These are phyloP conservation scores for Lacanobia wlatinum DNA, from an alignment of 2,888 invertebrate genomes.

Conservation along the genomic window DNA sequence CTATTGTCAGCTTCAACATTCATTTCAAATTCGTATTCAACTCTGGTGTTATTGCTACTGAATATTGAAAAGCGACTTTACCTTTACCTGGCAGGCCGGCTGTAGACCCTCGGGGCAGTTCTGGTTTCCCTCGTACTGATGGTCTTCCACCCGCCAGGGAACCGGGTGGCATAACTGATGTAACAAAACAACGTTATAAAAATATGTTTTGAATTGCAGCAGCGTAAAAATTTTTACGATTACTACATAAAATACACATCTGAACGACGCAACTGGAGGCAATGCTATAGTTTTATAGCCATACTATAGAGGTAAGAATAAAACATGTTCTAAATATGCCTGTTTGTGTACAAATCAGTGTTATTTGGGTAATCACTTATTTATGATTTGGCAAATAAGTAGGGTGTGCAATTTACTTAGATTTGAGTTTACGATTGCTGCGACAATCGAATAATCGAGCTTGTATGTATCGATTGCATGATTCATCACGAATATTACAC, in stretches of 20 bases:
- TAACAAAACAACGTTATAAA: slow-evolving; percentile 10
- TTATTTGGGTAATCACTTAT: no score
- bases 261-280: neutral
- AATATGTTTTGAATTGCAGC: neutral
- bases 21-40: slow-evolving; percentile 16
- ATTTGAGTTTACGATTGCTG: no score
- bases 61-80: slow-evolving; percentile 15
- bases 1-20: slow-evolving; percentile 29
- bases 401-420: no score
- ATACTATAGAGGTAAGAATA: no score
- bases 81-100: slow-evolving; percentile 84
- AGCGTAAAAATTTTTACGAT: slow-evolving; percentile 4
- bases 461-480: no score
- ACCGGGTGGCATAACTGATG: slow-evolving; percentile 79
- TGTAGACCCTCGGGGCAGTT: slow-evolving; percentile 84
- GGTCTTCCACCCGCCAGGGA: slow-evolving; percentile 82
- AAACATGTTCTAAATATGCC: neutral
- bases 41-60: neutral
- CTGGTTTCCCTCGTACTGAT: slow-evolving; percentile 87
- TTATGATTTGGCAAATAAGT: no score
- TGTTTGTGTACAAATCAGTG: neutral
- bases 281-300: neutral
- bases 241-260: slow-evolving; percentile 9
- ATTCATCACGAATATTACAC: no score
- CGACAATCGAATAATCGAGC: no score